A percentile compares a stretch with the other conserved stretches of the same genome.
Conservation (phyloP, 1,140 invertebrate genomes). For the Bombyx mori region ASM3026992v2 NC_085112.1:10058001-10058500, state of each 20-base stretch:
- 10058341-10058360: slow-evolving; percentile 50
- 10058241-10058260: slow-evolving; percentile 13
- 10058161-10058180: neutral
- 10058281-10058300: slow-evolving; percentile 30
- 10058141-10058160: no score
- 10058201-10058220: neutral
- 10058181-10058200: neutral
- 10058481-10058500: no score
- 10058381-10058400: slow-evolving; percentile 49
- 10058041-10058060: no score
- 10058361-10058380: slow-evolving; percentile 44
- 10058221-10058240: slow-evolving; percentile 1
- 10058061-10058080: no score
- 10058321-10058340: slow-evolving; percentile 42
- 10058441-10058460: slow-evolving; percentile 1
- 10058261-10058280: slow-evolving; percentile 13
- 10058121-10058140: no score
- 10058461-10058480: no score
- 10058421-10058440: slow-evolving; percentile 24
- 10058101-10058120: no score
- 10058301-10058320: slow-evolving; percentile 33
- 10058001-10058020: no score
- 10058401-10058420: slow-evolving; percentile 32
- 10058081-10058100: no score
- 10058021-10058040: no score